Evolutionary conservation across 2,797 vertebrate genomes (phyloP).

Genomic region (Varecia variegata): DNA sequence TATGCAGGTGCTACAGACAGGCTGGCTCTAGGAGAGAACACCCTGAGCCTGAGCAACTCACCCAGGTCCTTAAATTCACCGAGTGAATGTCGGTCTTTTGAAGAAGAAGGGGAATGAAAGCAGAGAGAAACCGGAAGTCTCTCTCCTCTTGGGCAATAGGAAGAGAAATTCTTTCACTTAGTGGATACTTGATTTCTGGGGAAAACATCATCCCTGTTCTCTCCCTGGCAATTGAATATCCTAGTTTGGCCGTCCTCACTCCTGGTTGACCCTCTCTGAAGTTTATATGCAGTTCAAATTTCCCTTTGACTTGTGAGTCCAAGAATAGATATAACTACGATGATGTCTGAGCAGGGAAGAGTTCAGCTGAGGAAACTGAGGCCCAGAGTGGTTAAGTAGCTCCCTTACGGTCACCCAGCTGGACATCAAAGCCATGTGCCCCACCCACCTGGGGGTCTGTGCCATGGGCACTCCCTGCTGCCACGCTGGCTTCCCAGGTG

Average conservation of each 20-base stretch:
- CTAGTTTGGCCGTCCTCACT: not conserved
- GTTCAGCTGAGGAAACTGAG: not conserved
- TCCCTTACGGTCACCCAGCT: not conserved
- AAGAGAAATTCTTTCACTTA: not conserved
- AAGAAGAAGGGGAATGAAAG: not conserved
- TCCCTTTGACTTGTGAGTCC: not conserved
- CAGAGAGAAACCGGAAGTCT: not conserved
- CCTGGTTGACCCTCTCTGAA: not conserved
- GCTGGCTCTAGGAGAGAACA: not conserved
- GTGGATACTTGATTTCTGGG: not conserved
- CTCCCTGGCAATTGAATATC: not conserved
- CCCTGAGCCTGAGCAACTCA: not conserved
- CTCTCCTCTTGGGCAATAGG: not conserved
- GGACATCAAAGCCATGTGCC: not conserved
- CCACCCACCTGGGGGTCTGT: not conserved
- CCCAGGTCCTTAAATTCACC: not conserved
- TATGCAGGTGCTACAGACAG: accelerated
- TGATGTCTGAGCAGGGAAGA: not conserved
- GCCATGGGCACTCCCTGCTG: accelerated
- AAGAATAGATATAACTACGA: not conserved
- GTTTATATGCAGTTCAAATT: not conserved
- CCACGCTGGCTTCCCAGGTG: not conserved
- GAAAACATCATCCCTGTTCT: not conserved
- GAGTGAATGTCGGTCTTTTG: not conserved
- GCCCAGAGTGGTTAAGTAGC: not conserved